Base-by-base conservation (phyloP, 2,113 vertebrate species). In the Etheostoma cragini region DNA sequence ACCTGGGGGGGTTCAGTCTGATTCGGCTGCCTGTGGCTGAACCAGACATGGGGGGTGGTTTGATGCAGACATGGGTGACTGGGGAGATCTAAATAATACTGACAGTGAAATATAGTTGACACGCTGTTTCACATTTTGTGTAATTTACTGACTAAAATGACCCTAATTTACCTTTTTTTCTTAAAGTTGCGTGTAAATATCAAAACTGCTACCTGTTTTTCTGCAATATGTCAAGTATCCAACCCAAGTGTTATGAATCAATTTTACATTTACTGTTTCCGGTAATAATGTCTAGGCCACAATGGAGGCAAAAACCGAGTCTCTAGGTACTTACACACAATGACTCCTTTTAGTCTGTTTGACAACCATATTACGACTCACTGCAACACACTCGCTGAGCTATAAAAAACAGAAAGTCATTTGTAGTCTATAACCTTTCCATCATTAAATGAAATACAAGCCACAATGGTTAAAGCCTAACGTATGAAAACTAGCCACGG, bases 71-170 rank as follows among this genome's bases (percentile, higher is more conserved):
- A 66, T 62, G 17, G 62, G 47, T 72, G 84, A 76, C 75, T 38
- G 69, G 62, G 63, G 65, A 62, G 57, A 79, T 77, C 69, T 56
- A 77, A 84, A 74, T 83, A 79, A 88, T 74, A 63, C 30, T 76
- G 80, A 78, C 80, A 75, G 71, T 76, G 78, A 87, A 72, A 70
- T 68, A 67, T 49, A 61, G 72, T 65, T 77, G 60, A 80, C n/a
- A 47, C 15, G 12, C 53, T 57, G 74, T 24, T 19, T 84, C 83
- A 78, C 74, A 81, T 70, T 76, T 78, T 14, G 6, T 30, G 11
- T 6, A 1, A 8, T 38, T 21, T 47, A 7, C 1, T 1, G 56
- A 71, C 26, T 53, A 19, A 47, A 33, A 26, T 35, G 16, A 63
- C 47, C 16, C 17, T 63, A 11, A 24, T 69, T 47, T 21, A 54